Evolutionary conservation across 2,888 invertebrate species (phyloP).

Genomic region (Mallateleia sp.): DNA sequence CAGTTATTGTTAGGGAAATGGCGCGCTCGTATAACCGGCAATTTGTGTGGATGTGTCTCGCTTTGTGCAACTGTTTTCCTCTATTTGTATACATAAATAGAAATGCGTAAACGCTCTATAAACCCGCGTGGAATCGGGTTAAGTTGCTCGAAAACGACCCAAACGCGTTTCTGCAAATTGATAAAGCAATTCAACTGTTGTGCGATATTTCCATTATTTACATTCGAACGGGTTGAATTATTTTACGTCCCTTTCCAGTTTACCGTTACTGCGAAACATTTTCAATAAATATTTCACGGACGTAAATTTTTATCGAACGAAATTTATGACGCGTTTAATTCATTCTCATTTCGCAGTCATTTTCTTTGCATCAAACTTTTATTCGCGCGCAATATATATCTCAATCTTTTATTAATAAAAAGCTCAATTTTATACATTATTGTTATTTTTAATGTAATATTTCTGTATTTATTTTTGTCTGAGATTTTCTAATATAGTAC

Average conservation of each 20-base stretch:
- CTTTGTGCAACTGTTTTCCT: slow-evolving; percentile 16
- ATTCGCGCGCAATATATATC: no score
- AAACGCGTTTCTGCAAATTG: slow-evolving; percentile 30
- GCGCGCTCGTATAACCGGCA: slow-evolving; percentile 24
- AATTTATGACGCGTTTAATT: slow-evolving; percentile 23
- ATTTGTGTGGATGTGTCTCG: slow-evolving; percentile 41
- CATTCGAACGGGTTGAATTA: slow-evolving; percentile 5
- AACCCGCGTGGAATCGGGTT: slow-evolving; percentile 12
- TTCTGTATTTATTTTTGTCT: no score
- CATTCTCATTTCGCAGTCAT: slow-evolving; percentile 8
- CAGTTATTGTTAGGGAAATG: slow-evolving; percentile 53
- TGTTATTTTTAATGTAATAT: no score
- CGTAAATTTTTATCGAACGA: slow-evolving; percentile 18
- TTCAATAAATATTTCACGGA: slow-evolving; percentile 31
- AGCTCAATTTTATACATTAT: no score
- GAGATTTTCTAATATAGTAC: no score
- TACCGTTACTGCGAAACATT: slow-evolving; percentile 29
- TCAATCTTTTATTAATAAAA: no score
- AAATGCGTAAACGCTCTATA: slow-evolving; percentile 6
- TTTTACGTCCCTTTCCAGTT: slow-evolving; percentile 17
- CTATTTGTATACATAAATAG: slow-evolving; percentile 22
- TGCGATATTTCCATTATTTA: slow-evolving; percentile 15
- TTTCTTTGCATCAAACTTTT: no score
- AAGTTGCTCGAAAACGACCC: slow-evolving; percentile 5
- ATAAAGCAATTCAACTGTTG: slow-evolving; percentile 41